phyloP scores from a whole-genome alignment of 2,113 vertebrate species.

The Megaceryle torquata region DNA sequence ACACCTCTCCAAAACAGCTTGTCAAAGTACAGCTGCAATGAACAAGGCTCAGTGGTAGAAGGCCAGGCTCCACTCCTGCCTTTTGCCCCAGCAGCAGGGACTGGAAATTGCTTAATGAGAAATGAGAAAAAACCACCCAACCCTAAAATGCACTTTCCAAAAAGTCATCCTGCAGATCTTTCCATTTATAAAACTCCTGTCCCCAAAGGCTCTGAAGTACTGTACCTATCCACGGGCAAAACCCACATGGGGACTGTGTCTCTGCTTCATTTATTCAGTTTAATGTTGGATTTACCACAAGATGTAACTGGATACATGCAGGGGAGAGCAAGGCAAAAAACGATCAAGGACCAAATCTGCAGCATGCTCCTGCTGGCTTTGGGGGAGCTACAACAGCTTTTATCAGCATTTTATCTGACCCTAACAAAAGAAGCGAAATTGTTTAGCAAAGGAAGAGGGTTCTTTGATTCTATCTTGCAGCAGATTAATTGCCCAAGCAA shows the following conservation, averaged over 20 bases:
- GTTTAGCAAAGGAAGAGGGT: conserved; percentile 62
- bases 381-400: conserved; percentile 30
- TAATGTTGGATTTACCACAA: background rate
- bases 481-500: conserved; percentile 62
- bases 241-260: rapidly evolving
- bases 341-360: background rate
- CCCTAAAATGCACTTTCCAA: background rate
- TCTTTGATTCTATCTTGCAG: conserved; percentile 65
- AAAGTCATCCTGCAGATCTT: background rate
- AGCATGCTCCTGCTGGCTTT: conserved; percentile 37
- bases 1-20: background rate
- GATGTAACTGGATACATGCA: conserved; percentile 27
- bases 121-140: background rate
- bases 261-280: background rate
- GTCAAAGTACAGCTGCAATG: background rate
- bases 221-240: background rate
- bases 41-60: background rate
- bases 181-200: background rate
- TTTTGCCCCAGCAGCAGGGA: background rate
- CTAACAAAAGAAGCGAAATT: conserved; percentile 51
- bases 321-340: background rate
- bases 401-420: conserved; percentile 61
- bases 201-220: background rate
- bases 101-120: background rate
- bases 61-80: background rate